These are phyloP conservation scores for human DNA, from an alignment of 2,113 vertebrate genomes.

Conservation along the genomic window GRCh38 chr7:123688501-123689000, in stretches of 20 bases:
- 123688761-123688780: neutral
- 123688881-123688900: neutral
- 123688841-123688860: neutral
- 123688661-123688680: neutral
- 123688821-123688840: neutral
- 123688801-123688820: neutral
- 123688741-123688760: neutral
- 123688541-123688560: no score
- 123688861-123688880: neutral
- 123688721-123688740: neutral
- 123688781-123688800: neutral
- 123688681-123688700: neutral
- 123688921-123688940: neutral
- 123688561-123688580: no score
- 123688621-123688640: no score
- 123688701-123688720: neutral
- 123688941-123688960: neutral
- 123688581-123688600: no score
- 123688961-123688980: neutral
- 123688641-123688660: no score
- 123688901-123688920: neutral
- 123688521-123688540: no score
- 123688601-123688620: no score
- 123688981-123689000: neutral
- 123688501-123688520: no score